A percentile compares a stretch with the other conserved stretches of the same genome.
phyloP scores from a whole-genome alignment of 2,888 invertebrate species.

The Bombylius discolor region DNA sequence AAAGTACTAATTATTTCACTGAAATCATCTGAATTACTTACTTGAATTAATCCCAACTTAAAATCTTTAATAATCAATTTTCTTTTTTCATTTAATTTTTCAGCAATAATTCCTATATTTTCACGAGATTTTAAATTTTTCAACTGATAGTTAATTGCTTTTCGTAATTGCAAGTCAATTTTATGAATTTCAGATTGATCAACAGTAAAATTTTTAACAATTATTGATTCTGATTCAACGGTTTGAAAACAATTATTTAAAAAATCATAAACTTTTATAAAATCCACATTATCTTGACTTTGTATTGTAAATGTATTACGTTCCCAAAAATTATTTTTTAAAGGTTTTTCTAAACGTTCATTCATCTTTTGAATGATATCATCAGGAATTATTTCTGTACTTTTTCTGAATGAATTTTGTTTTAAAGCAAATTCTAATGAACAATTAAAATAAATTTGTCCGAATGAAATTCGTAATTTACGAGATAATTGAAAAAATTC shows the following conservation, averaged over 20 bases:
- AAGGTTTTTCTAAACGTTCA: slow-evolving; percentile 22
- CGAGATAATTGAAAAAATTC: slow-evolving; percentile 26
- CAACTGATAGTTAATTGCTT: slow-evolving; percentile 17
- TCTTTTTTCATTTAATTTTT: slow-evolving; percentile 21
- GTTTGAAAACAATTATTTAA: slow-evolving; percentile 3
- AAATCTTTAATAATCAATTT: slow-evolving; percentile 20
- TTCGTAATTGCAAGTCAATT: slow-evolving; percentile 24
- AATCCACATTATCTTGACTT: neutral
- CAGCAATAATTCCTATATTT: slow-evolving; percentile 10
- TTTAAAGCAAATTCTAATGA: slow-evolving; percentile 14
- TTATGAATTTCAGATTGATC: slow-evolving; percentile 6
- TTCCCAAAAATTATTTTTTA: slow-evolving; percentile 11
- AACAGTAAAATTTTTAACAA: neutral
- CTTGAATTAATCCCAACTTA: neutral
- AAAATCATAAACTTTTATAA: slow-evolving; percentile 2
- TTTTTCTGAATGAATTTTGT: slow-evolving; percentile 20
- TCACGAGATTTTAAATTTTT: neutral
- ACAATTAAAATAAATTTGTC: slow-evolving; percentile 23
- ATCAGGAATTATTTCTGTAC: slow-evolving; percentile 16
- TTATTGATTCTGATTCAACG: neutral
- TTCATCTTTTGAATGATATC: slow-evolving; percentile 23
- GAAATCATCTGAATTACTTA: neutral
- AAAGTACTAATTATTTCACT: too few relatives aligned
- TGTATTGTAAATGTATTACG: slow-evolving; percentile 4
- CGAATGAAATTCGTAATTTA: slow-evolving; percentile 17